Conservation (phyloP, 92 coral and sea anemone genomes). For the Montipora capitata region DNA sequence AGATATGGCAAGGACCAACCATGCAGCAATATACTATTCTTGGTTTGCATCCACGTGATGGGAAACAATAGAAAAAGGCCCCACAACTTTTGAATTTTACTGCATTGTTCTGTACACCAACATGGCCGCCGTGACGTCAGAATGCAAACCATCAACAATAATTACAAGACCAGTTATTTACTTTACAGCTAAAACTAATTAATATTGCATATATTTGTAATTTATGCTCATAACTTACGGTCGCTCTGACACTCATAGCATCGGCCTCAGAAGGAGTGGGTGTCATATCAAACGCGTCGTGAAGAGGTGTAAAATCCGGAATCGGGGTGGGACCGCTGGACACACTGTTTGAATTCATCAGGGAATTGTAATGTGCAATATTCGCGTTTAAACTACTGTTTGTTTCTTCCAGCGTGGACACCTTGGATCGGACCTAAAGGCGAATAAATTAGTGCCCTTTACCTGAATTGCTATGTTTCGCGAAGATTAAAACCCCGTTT, state of each 20-base stretch:
- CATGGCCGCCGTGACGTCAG: too few species aligned
- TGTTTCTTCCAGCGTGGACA: conserved; percentile 90
- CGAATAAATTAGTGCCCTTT: neutral
- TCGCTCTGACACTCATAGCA: conserved; percentile 99
- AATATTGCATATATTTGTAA: neutral
- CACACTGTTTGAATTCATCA: conserved; percentile 88
- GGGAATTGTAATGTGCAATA: conserved; percentile 91
- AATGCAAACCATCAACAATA: too few species aligned
- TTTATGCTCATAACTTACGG: conserved; percentile 74
- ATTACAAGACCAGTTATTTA: too few species aligned
- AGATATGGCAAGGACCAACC: too few species aligned
- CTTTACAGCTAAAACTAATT: too few species aligned
- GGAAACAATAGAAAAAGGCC: too few species aligned
- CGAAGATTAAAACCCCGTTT: too few species aligned
- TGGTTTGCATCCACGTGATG: too few species aligned
- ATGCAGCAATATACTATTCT: too few species aligned
- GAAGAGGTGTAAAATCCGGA: conserved; percentile 91
- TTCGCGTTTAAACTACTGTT: conserved; percentile 92
- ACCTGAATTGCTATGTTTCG: too few species aligned
- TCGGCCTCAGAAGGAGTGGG: conserved; percentile 99
- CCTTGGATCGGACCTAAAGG: conserved; percentile 90
- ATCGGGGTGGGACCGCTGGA: conserved; percentile 84
- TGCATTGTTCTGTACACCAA: too few species aligned
- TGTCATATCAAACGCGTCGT: conserved; percentile 97
- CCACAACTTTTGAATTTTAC: too few species aligned